Evolutionary conservation across 1,140 invertebrate genomes (phyloP).

Genomic region (Thalassaphorura encarpata): DNA sequence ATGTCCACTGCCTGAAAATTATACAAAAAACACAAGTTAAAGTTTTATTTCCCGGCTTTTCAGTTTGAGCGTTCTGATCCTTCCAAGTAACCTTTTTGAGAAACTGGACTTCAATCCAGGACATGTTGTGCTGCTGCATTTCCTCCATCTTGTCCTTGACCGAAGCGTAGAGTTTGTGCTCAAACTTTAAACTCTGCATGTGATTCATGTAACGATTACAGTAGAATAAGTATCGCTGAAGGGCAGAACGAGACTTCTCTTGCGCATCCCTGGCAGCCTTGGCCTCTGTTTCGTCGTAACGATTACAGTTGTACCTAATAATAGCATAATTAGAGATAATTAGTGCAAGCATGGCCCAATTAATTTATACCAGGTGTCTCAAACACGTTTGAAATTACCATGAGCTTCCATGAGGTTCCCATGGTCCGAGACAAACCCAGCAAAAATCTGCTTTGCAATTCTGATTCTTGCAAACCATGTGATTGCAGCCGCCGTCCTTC

Average conservation of each 20-base stretch:
- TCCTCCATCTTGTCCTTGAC: constrained; percentile 99
- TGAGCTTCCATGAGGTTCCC: constrained; percentile 96
- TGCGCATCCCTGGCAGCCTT: constrained; percentile 92
- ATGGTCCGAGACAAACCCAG: constrained; percentile 97
- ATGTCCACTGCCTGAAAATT: constrained; percentile 78
- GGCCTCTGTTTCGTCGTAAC: constrained; percentile 94
- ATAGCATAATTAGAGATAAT: constrained; percentile 12
- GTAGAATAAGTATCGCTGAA: constrained; percentile 93
- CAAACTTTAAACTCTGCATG: constrained; percentile 97
- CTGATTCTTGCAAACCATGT: constrained; percentile 99
- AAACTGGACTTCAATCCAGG: constrained; percentile 99
- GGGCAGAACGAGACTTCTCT: constrained; percentile 80
- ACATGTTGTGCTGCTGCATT: constrained; percentile 99
- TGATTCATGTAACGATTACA: constrained; percentile 99
- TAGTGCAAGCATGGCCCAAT: too few relatives aligned
- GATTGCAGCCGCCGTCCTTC: constrained; percentile 98
- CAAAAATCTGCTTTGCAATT: constrained; percentile 98
- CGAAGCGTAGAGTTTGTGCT: constrained; percentile 86
- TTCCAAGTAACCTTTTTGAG: constrained; percentile 60
- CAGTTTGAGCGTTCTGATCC: too few relatives aligned
- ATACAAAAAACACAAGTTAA: constrained; percentile 6
- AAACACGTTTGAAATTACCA: constrained; percentile 50
- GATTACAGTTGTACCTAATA: constrained; percentile 86
- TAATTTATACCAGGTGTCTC: neutral
- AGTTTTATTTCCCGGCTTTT: neutral